These are phyloP conservation scores for Drosophila bipectinata DNA, from an alignment of 1,140 invertebrate species.

Conservation along the genomic window DNA sequence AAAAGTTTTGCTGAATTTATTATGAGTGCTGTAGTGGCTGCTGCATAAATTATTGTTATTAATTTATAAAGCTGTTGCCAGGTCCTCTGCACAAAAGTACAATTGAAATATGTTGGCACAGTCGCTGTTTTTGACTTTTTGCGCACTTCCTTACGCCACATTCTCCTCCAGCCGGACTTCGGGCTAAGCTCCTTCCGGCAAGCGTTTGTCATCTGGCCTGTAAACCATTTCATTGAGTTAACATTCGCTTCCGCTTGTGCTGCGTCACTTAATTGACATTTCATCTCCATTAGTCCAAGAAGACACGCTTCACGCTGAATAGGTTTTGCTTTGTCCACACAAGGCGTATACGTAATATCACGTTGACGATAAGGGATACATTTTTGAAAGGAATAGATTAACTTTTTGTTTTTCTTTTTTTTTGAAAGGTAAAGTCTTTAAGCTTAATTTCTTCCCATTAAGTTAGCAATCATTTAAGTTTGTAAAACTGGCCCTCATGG, in stretches of 20 bases:
- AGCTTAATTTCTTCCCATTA: neutral
- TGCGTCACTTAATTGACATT: conserved; percentile 34
- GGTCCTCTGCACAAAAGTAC: conserved; percentile 21
- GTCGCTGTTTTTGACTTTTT: conserved; percentile 17
- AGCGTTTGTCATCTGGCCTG: conserved; percentile 31
- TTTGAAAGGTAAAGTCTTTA: too few species aligned
- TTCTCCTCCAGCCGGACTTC: conserved; percentile 8
- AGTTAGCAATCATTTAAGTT: neutral
- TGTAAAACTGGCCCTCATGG: neutral
- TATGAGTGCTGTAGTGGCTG: conserved; percentile 68
- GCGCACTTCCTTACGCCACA: conserved; percentile 12
- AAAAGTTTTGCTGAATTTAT: conserved; percentile 75
- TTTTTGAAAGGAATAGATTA: too few species aligned
- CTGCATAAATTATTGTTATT: conserved; percentile 80
- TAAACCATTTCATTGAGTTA: neutral
- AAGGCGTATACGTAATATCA: conserved; percentile 26
- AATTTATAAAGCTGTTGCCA: conserved; percentile 75
- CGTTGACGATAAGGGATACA: too few species aligned
- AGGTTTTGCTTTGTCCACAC: conserved; percentile 4
- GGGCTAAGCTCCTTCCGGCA: conserved; percentile 14
- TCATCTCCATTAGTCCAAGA: conserved; percentile 20
- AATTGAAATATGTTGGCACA: conserved; percentile 63
- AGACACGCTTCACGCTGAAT: conserved; percentile 16
- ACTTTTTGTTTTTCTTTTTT: too few species aligned
- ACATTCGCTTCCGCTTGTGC: conserved; percentile 33